Base-by-base conservation (phyloP, 2,888 invertebrate genomes). In the Drosophila pseudotalamancana region DNA sequence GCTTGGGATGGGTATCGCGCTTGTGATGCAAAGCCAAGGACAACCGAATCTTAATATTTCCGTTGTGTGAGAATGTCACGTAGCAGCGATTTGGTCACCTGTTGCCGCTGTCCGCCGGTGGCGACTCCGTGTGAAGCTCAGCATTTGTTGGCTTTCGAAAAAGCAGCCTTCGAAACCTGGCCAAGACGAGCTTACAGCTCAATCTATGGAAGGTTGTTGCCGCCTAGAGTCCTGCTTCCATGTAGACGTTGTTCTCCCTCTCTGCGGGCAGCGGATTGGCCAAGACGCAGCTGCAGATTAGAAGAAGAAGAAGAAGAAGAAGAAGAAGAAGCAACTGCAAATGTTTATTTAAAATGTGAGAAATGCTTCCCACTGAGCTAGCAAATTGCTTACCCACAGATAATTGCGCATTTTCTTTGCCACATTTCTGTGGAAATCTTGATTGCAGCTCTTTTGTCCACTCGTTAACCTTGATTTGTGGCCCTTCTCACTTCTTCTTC, bases 21-120 rank as follows among this genome's bases (percentile, higher is more conserved):
- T 32, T 14, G 34, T 32, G 29, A n/a, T 11, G 29, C 29, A n/a
- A 5, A 29, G 16, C 21, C 43, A 72, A 72, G 73, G 73, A 16
- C 68, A 25, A 4, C n/a, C 4, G 31, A 25, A 34, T 34, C 40
- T n/a, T n/a, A n/a, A n/a, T n/a, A n/a, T n/a, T n/a, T n/a, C 5
- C 11, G 19, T 2, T 61, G 34, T 59, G 8, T 45, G 49, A 12
- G 27, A 70, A 64, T 63, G 77, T 72, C 76, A 76, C 77, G 76
- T 76, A 77, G 64, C 56, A n/a, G 61, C 49, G 65, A 51, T 61
- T 66, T 66, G 63, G 62, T 55, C 55, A 72, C 73, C 70, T 72
- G 77, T 66, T 62, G 57, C 25, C 43, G 12, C 23, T 32, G 27
- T n/a, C n/a, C n/a, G n/a, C n/a, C 18, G 27, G n/a, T 19, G 27